These are phyloP conservation scores for Pogonus chalceus DNA, from an alignment of 1,140 invertebrate species.

Conservation along the genomic window DNA sequence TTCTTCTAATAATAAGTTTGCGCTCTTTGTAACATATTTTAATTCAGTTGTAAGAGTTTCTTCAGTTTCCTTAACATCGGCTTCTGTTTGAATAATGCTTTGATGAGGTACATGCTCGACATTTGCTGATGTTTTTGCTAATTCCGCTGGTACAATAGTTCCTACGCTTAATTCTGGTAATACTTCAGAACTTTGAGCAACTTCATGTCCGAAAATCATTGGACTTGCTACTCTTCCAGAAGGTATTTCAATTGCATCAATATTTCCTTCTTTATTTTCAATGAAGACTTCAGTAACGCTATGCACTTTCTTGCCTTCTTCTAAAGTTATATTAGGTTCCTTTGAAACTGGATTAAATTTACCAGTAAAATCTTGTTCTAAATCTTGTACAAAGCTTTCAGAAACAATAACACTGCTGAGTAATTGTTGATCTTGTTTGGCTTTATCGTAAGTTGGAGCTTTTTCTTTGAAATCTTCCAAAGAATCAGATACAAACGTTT, in stretches of 20 bases:
- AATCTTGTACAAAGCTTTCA: slow-evolving; percentile 30
- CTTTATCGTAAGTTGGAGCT: slow-evolving; percentile 12
- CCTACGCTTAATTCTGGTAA: slow-evolving; percentile 20
- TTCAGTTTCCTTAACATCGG: slow-evolving; percentile 25
- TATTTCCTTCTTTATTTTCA: slow-evolving; percentile 31
- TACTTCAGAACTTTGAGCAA: slow-evolving; percentile 27
- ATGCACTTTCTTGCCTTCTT: slow-evolving; percentile 33
- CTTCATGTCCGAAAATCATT: slow-evolving; percentile 24
- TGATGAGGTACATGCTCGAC: neutral
- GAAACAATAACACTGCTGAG: slow-evolving; percentile 24
- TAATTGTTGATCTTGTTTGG: slow-evolving; percentile 21
- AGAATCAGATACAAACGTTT: slow-evolving; percentile 1
- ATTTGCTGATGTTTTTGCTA: slow-evolving; percentile 11
- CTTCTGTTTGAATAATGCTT: slow-evolving; percentile 14
- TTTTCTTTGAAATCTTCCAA: slow-evolving; percentile 10
- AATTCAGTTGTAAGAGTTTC: slow-evolving; percentile 24
- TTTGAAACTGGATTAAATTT: slow-evolving; percentile 30
- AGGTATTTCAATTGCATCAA: slow-evolving; percentile 21
- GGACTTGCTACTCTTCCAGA: slow-evolving; percentile 24
- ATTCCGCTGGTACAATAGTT: slow-evolving; percentile 18
- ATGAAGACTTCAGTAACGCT: slow-evolving; percentile 29
- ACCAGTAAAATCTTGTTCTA: slow-evolving; percentile 29
- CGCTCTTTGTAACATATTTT: slow-evolving; percentile 21
- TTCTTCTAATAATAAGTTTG: slow-evolving; percentile 29
- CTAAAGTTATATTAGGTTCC: slow-evolving; percentile 35